These are phyloP conservation scores for Anoura caudifer DNA, from an alignment of 2,113 vertebrate species.

Conservation along the genomic window DNA sequence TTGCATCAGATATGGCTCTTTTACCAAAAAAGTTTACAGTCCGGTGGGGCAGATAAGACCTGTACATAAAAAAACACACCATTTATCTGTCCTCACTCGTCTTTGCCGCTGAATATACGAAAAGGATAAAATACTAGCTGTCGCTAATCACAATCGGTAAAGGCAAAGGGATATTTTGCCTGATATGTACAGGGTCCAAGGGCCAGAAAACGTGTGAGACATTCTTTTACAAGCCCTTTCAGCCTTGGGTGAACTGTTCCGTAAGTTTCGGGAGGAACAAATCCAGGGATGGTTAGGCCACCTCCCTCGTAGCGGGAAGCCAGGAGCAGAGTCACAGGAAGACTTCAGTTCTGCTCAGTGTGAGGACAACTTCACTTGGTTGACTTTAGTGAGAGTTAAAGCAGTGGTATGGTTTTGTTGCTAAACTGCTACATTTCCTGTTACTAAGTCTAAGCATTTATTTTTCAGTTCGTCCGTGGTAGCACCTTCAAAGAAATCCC, in stretches of 20 bases:
- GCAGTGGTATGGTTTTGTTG: background rate
- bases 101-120: background rate
- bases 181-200: background rate
- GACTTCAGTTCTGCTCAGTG: background rate
- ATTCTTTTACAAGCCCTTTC: background rate
- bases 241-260: background rate
- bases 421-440: background rate
- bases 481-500: constrained; percentile 95
- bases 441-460: constrained; percentile 50
- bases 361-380: background rate
- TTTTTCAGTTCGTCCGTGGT: constrained; percentile 88
- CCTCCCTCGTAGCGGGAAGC: background rate
- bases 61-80: background rate
- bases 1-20: background rate
- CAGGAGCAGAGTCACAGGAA: background rate
- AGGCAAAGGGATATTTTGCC: background rate
- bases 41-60: background rate
- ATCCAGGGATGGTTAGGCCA: background rate
- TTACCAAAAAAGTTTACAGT: background rate
- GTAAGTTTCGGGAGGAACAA: background rate
- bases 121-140: background rate
- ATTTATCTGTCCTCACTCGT: background rate
- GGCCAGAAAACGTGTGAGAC: background rate
- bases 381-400: constrained; percentile 11
- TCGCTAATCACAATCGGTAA: background rate